phyloP scores from a whole-genome alignment of 2,797 vertebrate genomes.

The Neostethus bicornis region DNA sequence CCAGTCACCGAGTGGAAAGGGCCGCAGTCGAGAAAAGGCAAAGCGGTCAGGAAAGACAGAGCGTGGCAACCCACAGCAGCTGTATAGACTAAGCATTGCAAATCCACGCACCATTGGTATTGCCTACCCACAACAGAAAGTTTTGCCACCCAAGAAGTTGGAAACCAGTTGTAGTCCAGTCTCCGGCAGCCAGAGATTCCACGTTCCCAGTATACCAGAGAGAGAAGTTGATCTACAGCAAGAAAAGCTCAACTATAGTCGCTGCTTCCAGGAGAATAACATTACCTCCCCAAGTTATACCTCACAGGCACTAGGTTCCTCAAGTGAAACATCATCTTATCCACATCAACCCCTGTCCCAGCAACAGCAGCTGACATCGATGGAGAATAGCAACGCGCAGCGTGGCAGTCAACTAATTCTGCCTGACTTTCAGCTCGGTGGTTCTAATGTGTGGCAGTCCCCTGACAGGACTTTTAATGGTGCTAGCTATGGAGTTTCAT shows the following conservation, averaged over 20 bases:
- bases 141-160: conserved; percentile 85
- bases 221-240: conserved; percentile 84
- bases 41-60: conserved; percentile 84
- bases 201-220: conserved; percentile 83
- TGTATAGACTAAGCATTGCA: conserved; percentile 87
- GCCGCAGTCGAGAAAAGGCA: conserved; percentile 79
- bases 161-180: conserved; percentile 76
- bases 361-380: conserved; percentile 75
- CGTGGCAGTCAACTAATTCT: conserved; percentile 83
- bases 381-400: conserved; percentile 77
- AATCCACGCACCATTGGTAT: conserved; percentile 87
- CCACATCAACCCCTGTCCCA: conserved; percentile 70
- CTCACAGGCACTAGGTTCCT: conserved; percentile 84
- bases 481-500: conserved; percentile 83
- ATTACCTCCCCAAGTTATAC: conserved; percentile 89
- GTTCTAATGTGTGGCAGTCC: conserved; percentile 84
- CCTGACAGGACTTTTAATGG: conserved; percentile 87
- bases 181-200: conserved; percentile 85
- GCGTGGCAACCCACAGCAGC: conserved; percentile 85
- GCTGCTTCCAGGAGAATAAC: conserved; percentile 87
- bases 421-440: conserved; percentile 84
- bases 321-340: conserved; percentile 71
- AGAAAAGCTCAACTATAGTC: conserved; percentile 83
- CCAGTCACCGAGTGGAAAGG: conserved; percentile 84
- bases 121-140: conserved; percentile 89